Base-by-base conservation (phyloP, 1,140 invertebrate genomes). In the Meloidogyne exigua region DNA sequence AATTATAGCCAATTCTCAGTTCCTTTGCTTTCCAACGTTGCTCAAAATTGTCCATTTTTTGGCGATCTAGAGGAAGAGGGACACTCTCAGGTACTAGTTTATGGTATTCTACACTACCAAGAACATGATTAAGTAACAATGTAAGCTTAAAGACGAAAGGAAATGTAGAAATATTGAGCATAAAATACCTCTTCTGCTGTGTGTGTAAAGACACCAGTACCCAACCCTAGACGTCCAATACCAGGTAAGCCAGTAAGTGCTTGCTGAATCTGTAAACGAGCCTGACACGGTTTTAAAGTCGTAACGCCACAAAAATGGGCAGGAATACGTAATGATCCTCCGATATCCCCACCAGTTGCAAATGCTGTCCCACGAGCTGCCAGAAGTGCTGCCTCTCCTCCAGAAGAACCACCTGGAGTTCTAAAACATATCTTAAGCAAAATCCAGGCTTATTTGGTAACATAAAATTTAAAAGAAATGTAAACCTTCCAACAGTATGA, bases 291-390 rank as follows among this genome's bases (percentile, higher is more conserved):
- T 79, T 90, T 90, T 11, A 90, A 70, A 39, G 84, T 81, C 57
- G 76, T 87, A 25, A 89, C 66, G 23, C 88, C 89, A 85, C 88
- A 89, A 75, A 89, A 81, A 36, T 80, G 62, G n/a, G 84, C 80
- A 10, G 89, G 89, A 42, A 89, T 89, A 12, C 89, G 81, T n/a
- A 89, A 78, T 70, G 86, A 88, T 26, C 89, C 89, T 25, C 87
- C 89, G 62, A 89, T 81, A 78, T 89, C 88, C 42, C 76, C 76
- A 9, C 84, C 84, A 32, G 82, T 87, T 23, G 88, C 89, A 67
- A 89, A 78, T 11, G 89, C 76, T 23, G 87, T 87, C 10, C 88
- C 89, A 26, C 82, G 82, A 21, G 78, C 77, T 2, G 84, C 85
- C 32, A 89, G 72, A 21, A 89, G 82, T 21, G 85, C 85, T 11